Evolutionary conservation across 2,888 invertebrate genomes (phyloP), one percentile per base, ranked within the genome.

Genomic region (Troides aeacus): DNA sequence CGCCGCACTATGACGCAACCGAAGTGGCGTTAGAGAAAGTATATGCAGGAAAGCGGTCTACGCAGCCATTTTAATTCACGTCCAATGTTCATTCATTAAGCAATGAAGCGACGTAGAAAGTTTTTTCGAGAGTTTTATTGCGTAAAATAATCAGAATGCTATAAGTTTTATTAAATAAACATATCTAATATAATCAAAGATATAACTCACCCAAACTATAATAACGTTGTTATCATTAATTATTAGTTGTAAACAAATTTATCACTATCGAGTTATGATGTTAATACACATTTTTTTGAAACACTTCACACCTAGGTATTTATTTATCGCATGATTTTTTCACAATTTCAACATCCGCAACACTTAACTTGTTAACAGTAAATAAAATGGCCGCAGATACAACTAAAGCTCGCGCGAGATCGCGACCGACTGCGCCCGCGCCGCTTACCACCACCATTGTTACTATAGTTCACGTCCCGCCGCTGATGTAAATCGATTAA

Each of bases 401-500:
- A 73, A 78, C 84, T 81, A 80, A 74, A 76, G 79, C 84, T 84
- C 84, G 81, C 84, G 85, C 85, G 84, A 84, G 81, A 85, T 85
- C 79, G 81, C 83, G 84, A 82, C 84, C 83, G 85, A 90, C 88
- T 88, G 88, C 81, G 82, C 84, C 75, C 81, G 79, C 81, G 82
- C 86, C 81, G 69, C 59, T 68, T 46, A 50, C 10, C 42, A 62
- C 21, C 17, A 63, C 56, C 15, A 39, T 56, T 56, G 50, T 24
- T 39, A 46, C 60, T 46, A 62, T 17, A 21, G 17, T 56, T 62
- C 15, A 56, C 18, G 21, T 70, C 62, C 70, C 70, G 61, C 70
- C 67, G 61, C 64, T 24, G 42, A 39, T 8, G 18, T 60, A 8
- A 64, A 67, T 71, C 66, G 62, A 70, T 57, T 80, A 72, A 73